Evolutionary conservation across 1,140 invertebrate species (phyloP).

Genomic region (Ceratosolen fusciceps): DNA sequence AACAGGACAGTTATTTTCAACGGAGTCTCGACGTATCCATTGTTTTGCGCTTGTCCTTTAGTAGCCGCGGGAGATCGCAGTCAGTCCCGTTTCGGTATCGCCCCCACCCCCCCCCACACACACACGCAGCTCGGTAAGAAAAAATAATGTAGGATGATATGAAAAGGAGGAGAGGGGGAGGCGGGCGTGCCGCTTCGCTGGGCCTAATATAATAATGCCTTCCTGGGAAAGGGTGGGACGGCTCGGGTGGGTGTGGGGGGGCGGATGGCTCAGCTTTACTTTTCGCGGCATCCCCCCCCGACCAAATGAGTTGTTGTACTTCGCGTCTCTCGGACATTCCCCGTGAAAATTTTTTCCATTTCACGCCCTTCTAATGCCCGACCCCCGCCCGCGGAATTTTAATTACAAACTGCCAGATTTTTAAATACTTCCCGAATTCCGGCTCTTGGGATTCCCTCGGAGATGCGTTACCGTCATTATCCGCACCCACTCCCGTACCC

Average conservation of each 20-base stretch:
- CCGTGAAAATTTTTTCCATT: slow-evolving; percentile 18
- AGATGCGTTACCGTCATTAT: too few species aligned
- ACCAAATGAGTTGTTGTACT: slow-evolving; percentile 48
- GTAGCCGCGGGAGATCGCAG: not conserved
- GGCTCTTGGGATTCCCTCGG: not conserved
- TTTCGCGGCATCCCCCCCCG: not conserved
- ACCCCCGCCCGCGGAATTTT: too few species aligned
- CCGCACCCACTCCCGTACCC: too few species aligned
- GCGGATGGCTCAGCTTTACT: not conserved
- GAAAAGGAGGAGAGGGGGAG: too few species aligned
- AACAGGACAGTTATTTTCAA: slow-evolving; percentile 45
- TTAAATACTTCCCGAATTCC: not conserved
- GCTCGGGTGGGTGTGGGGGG: too few species aligned
- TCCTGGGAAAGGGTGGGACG: not conserved
- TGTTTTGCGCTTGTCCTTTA: slow-evolving; percentile 32
- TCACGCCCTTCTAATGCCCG: not conserved
- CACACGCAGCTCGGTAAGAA: too few species aligned
- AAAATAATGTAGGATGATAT: too few species aligned
- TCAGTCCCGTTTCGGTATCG: not conserved
- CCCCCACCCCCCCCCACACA: too few species aligned
- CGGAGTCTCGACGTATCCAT: slow-evolving; percentile 36
- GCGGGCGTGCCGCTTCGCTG: too few species aligned
- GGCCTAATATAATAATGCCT: too few species aligned
- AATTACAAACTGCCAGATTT: not conserved
- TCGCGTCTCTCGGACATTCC: slow-evolving; percentile 6